Base-by-base conservation (phyloP, 2,113 vertebrate species). In the Lepisosteus osseus region DNA sequence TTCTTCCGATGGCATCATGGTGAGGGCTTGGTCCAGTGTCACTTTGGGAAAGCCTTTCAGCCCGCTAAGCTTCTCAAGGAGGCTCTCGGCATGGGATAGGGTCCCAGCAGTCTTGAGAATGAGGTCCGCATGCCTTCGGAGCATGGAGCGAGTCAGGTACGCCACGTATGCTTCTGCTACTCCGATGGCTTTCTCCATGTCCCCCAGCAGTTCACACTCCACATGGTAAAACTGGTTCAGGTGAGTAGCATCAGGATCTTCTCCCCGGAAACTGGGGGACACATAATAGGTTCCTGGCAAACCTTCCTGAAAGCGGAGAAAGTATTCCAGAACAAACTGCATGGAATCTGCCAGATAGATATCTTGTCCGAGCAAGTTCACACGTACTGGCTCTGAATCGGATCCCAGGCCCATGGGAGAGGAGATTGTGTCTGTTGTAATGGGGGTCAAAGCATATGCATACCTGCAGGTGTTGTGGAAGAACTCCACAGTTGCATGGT, bases 211-310 rank as follows among this genome's bases (percentile, higher is more conserved):
- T 76, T 93, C 91, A 74, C 91, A 93, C 78, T 93, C 91, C 2
- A 93, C 87, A 3, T 93, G 91, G 77, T 91, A 93, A 79, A 93
- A 93, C 78, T 93, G 90, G 67, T 93, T 93, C 65, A 93, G 78
- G 77, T 93, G 91, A 47, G 91, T 89, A 61, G 90, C 54, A 72
- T 93, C 91, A 56, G 89, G 90, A 72, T 92, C 89, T 76, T 93
- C 91, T 3, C 90, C 91, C 77, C 91, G 78, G 59, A 93, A 93
- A 81, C 91, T 92, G 69, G 91, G 84, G 6, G 91, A 92, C 68
- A 93, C 81, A 42, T 93, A 93, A 67, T 93, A 93, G 4, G 87
- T 76, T 4, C 91, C 90, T 0, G 78, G 79, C 6, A 92, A 78
- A 61, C 85, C 83, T 1, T 93, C 90, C 55, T 90, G 91, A 59